Evolutionary conservation across 2,797 vertebrate genomes (phyloP).

Genomic region (Gobionotothen gibberifrons): DNA sequence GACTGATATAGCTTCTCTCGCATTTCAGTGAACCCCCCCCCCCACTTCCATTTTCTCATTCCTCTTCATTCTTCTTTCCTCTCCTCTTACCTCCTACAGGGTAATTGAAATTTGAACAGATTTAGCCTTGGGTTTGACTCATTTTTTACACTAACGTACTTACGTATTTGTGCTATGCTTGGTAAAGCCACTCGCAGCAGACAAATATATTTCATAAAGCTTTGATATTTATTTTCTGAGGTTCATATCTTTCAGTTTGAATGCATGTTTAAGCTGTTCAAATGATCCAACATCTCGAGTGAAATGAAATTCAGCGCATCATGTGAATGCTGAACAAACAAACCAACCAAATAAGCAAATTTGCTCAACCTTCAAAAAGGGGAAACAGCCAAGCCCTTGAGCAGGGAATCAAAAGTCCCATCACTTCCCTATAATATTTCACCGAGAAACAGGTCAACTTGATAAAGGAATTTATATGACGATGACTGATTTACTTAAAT

Average conservation of each 20-base stretch:
- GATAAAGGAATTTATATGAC: slow-evolving; percentile 75
- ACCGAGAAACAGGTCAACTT: slow-evolving; percentile 75
- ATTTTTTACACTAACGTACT: slow-evolving; percentile 48
- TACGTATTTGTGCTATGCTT: slow-evolving; percentile 30
- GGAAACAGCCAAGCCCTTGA: slow-evolving; percentile 49
- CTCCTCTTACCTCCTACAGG: slow-evolving; percentile 56
- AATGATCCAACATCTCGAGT: slow-evolving; percentile 36
- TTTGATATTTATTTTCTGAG: slow-evolving; percentile 27
- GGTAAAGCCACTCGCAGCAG: slow-evolving; percentile 29
- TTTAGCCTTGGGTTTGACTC: slow-evolving; percentile 55
- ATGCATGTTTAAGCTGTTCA: slow-evolving; percentile 41
- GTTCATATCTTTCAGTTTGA: slow-evolving; percentile 30
- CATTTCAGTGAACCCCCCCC: slow-evolving; percentile 78
- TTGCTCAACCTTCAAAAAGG: slow-evolving; percentile 57
- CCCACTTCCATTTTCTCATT: slow-evolving; percentile 54
- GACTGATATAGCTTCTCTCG: slow-evolving; percentile 82
- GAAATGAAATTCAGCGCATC: slow-evolving; percentile 55
- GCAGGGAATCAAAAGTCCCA: slow-evolving; percentile 48
- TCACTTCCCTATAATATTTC: slow-evolving; percentile 63
- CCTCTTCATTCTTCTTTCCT: slow-evolving; percentile 64
- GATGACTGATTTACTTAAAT: slow-evolving; percentile 80
- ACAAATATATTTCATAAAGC: slow-evolving; percentile 40
- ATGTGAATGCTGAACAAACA: slow-evolving; percentile 51
- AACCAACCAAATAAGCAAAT: slow-evolving; percentile 63
- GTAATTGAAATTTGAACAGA: slow-evolving; percentile 75